These are phyloP conservation scores for Neosilurus hyrtlii DNA, from an alignment of 2,797 vertebrate species.

Conservation along the genomic window DNA sequence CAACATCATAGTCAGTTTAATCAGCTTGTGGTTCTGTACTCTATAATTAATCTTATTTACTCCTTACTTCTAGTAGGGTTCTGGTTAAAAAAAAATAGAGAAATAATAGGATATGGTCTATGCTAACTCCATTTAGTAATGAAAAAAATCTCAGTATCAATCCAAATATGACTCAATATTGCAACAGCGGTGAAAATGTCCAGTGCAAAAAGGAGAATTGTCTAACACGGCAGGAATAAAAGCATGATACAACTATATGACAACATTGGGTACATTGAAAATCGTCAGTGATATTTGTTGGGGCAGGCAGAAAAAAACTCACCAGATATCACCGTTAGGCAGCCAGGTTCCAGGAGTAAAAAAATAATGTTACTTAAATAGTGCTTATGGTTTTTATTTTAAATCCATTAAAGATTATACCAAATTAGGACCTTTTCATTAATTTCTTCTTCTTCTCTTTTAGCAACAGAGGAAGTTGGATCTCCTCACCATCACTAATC, in stretches of 20 bases:
- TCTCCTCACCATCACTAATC: conserved; percentile 93
- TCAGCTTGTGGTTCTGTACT: background rate
- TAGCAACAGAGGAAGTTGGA: conserved; percentile 95
- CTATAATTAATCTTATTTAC: background rate
- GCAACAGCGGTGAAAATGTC: too few species aligned
- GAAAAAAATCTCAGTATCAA: background rate
- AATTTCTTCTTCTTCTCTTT: conserved; percentile 53
- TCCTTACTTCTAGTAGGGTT: background rate
- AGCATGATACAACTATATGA: background rate
- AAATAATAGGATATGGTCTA: background rate
- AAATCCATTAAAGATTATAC: background rate
- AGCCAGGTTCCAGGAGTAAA: background rate
- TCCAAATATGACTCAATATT: background rate
- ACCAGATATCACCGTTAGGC: background rate
- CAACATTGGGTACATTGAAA: background rate
- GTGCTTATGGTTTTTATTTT: background rate
- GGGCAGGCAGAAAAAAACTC: background rate
- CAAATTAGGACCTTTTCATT: background rate
- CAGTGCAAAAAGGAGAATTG: background rate
- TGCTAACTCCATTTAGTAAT: background rate
- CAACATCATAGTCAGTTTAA: background rate
- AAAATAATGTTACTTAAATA: background rate
- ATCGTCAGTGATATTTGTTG: background rate
- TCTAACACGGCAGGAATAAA: background rate
- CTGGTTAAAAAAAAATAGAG: background rate